Evolutionary conservation across 1,140 invertebrate genomes (phyloP), one percentile per base, ranked within the genome.

Genomic region (Charaxes varanes): DNA sequence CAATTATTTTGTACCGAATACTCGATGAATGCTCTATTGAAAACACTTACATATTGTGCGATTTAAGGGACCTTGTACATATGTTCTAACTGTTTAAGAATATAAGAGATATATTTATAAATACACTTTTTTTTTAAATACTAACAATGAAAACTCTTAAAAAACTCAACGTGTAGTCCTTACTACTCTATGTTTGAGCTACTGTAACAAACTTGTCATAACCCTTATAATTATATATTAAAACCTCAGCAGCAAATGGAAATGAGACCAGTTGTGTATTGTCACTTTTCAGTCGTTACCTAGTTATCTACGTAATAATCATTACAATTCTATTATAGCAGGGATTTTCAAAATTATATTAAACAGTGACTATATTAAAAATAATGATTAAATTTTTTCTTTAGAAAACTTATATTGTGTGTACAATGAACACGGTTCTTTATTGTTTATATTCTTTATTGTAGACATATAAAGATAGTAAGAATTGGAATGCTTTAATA

Each of bases 211-310:
- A 58, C 45, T 45, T n/a, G 46, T 46, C 50, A 53, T 65, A 57
- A 49, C 41, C 23, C 38, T 46, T 38, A 47, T 19, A 7, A 24
- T 33, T 32, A 23, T 23, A 30, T 31, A 37, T 22, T 41, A 32
- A 33, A 43, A 50, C 31, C 35, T 34, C 32, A 51, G 52, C 43
- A 64, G 55, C 46, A 55, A 55, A 52, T 65, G 47, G 59, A 71
- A 68, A 66, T 63, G 60, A 76, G 62, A 76, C 71, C 68, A 63
- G 62, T 53, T 46, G 45, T 58, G 63, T 80, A 80, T 80, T 80
- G 76, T 80, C 76, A 45, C 46, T 46, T 51, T 49, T 80, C 76
- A 80, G 76, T 80, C 76, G 43, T 65, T 61, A 66, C 54, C 53
- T 64, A 67, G 51, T 46, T 54, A 55, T 51, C 62, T 71, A 76